A percentile compares a stretch with the other conserved stretches of the same genome.
Conservation (phyloP, 1,140 invertebrate species). For the Brachionus asplanchnoidis region DNA sequence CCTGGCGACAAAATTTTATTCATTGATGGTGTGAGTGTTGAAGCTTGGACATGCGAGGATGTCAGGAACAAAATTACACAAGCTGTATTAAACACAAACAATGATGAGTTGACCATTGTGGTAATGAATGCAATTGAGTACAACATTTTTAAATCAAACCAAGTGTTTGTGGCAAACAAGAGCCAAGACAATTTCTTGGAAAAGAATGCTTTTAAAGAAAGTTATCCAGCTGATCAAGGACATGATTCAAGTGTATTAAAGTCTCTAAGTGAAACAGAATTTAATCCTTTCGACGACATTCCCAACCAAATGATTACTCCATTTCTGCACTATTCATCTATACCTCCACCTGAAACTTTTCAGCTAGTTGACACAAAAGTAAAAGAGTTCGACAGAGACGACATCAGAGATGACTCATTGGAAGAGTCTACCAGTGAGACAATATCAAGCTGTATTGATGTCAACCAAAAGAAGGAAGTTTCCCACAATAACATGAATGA, state of each 20-base stretch:
- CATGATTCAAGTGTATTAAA: background rate
- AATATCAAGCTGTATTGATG: background rate
- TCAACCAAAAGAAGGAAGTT: background rate
- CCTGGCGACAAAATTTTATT: constrained; percentile 28
- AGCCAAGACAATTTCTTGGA: background rate
- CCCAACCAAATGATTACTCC: constrained; percentile 12
- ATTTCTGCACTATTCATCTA: constrained; percentile 25
- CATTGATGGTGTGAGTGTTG: background rate
- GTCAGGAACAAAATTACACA: background rate
- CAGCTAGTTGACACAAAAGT: background rate
- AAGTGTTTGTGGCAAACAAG: background rate
- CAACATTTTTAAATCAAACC: constrained; percentile 2
- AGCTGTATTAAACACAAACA: background rate
- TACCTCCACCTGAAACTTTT: constrained; percentile 8
- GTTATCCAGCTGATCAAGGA: too few relatives aligned
- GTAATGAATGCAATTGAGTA: constrained; percentile 36
- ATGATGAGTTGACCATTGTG: background rate
- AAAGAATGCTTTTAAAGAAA: too few relatives aligned
- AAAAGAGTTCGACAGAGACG: background rate
- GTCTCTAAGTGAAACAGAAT: background rate
- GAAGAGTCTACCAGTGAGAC: constrained; percentile 13
- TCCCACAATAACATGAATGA: background rate
- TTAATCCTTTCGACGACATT: constrained; percentile 26
- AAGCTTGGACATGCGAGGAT: background rate
- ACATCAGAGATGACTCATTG: background rate